Evolutionary conservation across 2,797 vertebrate genomes (phyloP).

Genomic region (Brachyalestes nurse): DNA sequence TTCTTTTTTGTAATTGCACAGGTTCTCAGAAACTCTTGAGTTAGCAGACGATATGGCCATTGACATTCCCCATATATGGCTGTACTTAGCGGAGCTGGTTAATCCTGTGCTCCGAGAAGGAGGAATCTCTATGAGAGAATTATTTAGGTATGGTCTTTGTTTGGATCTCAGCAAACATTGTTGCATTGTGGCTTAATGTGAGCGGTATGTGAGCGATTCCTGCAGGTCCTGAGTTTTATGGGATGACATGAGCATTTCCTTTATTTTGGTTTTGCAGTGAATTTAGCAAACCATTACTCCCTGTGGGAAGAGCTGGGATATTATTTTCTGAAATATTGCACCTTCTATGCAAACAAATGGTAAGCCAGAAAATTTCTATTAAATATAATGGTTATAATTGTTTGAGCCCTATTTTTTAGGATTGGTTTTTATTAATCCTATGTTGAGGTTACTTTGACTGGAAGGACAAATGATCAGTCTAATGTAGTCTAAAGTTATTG

Average conservation of each 20-base stretch:
- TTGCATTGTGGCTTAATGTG: not conserved
- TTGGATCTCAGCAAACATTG: not conserved
- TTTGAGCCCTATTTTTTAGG: too few relatives aligned
- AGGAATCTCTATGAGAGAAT: slow-evolving; percentile 97
- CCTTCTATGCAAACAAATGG: slow-evolving; percentile 99
- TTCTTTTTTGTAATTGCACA: slow-evolving; percentile 54
- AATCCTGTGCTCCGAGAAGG: slow-evolving; percentile 92
- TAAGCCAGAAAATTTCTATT: slow-evolving; percentile 68
- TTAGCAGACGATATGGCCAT: slow-evolving; percentile 98
- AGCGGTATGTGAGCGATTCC: slow-evolving; percentile 6
- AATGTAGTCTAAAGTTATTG: not conserved
- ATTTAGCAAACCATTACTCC: slow-evolving; percentile 98
- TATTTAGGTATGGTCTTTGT: slow-evolving; percentile 83
- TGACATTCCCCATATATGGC: slow-evolving; percentile 98
- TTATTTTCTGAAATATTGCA: slow-evolving; percentile 99
- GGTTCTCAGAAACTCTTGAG: slow-evolving; percentile 93
- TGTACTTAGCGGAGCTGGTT: slow-evolving; percentile 97
- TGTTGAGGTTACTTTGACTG: not conserved
- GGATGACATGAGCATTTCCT: slow-evolving; percentile 4
- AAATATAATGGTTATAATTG: not conserved
- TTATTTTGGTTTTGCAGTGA: slow-evolving; percentile 82
- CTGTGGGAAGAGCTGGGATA: slow-evolving; percentile 95
- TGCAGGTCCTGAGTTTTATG: not conserved
- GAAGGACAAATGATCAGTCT: not conserved
- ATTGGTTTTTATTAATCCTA: not conserved